A percentile compares a stretch with the other conserved stretches of the same genome.
These are phyloP conservation scores for Drosophila oshimai DNA, from an alignment of 1,140 invertebrate species.

Conservation along the genomic window DNA sequence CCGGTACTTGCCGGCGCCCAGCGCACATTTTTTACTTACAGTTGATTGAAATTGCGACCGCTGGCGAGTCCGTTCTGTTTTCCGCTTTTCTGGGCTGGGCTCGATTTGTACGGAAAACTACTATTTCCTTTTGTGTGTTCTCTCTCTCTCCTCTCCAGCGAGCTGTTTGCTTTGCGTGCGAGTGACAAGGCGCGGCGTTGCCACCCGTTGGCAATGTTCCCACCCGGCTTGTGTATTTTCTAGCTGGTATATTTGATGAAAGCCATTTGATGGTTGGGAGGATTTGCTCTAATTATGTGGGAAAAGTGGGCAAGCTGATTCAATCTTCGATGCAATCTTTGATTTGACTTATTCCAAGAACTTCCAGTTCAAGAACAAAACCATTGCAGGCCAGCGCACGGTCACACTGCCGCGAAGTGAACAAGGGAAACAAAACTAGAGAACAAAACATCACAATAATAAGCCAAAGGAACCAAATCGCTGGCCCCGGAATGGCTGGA, in stretches of 20 bases:
- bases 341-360: no score
- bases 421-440: no score
- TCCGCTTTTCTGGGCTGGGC: constrained; percentile 63
- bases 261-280: no score
- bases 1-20: background rate
- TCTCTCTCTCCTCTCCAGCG: constrained; percentile 50
- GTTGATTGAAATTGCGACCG: constrained; percentile 34
- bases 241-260: constrained; percentile 28
- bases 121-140: constrained; percentile 71
- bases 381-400: no score
- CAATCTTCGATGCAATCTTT: no score
- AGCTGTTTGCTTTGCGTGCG: constrained; percentile 63
- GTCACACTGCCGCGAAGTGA: no score
- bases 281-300: no score
- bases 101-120: constrained; percentile 70
- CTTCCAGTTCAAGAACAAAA: no score
- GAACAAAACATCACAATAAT: no score
- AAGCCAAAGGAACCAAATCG: no score
- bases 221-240: constrained; percentile 1
- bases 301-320: no score
- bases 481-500: constrained; percentile 66
- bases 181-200: constrained; percentile 62
- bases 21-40: constrained; percentile 55
- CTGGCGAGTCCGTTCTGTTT: constrained; percentile 42
- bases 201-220: constrained; percentile 12